phyloP scores from a whole-genome alignment of 2,113 vertebrate genomes.

The Mirza zaza region DNA sequence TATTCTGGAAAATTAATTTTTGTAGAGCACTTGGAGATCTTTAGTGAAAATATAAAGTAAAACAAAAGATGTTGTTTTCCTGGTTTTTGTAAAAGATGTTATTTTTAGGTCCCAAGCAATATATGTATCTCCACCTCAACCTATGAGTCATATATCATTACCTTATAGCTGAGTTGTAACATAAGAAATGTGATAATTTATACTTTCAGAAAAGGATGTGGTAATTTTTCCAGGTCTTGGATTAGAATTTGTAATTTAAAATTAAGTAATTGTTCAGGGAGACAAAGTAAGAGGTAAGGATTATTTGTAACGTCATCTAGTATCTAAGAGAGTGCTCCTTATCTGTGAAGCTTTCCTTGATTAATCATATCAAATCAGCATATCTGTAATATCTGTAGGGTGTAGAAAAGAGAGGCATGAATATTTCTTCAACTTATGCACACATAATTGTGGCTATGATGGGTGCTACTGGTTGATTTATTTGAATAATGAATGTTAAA shows the following conservation, averaged over 20 bases:
- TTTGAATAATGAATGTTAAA: background rate
- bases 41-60: slow-evolving; percentile 5
- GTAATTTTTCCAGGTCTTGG: background rate
- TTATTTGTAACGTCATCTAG: background rate
- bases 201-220: background rate
- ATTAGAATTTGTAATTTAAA: background rate
- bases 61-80: background rate
- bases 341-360: slow-evolving; percentile 10
- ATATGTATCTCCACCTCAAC: background rate
- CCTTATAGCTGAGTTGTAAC: background rate
- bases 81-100: background rate
- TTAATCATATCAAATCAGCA: background rate
- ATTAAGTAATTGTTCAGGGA: background rate
- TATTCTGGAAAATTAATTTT: background rate
- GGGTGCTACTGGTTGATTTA: background rate
- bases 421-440: background rate
- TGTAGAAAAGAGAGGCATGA: background rate
- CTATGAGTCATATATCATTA: background rate
- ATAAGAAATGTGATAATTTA: background rate
- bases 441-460: background rate
- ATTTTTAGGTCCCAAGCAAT: background rate
- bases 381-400: background rate
- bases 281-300: background rate
- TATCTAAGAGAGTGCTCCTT: background rate
- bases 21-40: background rate